Evolutionary conservation across 1,140 invertebrate genomes (phyloP), one percentile per base, ranked within the genome.

Genomic region (Araneus ventricosus): DNA sequence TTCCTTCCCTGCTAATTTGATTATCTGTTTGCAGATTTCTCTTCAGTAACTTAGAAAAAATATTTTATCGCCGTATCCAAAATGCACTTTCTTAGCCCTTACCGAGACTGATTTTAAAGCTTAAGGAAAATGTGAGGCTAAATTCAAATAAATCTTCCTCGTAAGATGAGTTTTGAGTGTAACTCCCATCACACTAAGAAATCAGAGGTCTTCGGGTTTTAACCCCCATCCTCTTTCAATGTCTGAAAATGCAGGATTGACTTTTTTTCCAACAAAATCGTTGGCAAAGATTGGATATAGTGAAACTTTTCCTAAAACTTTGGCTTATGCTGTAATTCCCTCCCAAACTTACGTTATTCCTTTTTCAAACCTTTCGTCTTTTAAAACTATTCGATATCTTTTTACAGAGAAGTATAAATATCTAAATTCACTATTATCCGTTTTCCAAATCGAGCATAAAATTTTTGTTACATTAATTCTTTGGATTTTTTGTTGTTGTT

Each of bases 121-220:
- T 4, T n/a, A n/a, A 84, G 82, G 82, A 84, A 61, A 87, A 37
- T 87, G 85, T 39, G 85, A 24, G 57, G 39, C 85, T 61, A 63
- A 87, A 63, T 87, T 87, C 85, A n/a, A 87, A 87, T 87, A 87
- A 87, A 87, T 87, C 57, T 87, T 45, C 63, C 30, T 34, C 85
- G 34, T 61, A 87, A 87, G 57, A 87, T 87, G 85, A 87, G 85
- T 61, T 87, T 61, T 59, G 85, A 82, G 85, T 87, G 85, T 61
- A 37, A 87, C 63, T 59, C 57, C 85, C 85, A 87, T 87, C 85
- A 20, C 84, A 61, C n/a, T 63, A 87, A 61, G 61, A 87, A 87
- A 87, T 61, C 52, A 87, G 85, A 87, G 57, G n/a, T 87, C 59
- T 59, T 87, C 17, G 8, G 41, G 30, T 4, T 14, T 27, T 41